Conservation (phyloP, 1,140 invertebrate species). For the Lepidurus couesii region DNA sequence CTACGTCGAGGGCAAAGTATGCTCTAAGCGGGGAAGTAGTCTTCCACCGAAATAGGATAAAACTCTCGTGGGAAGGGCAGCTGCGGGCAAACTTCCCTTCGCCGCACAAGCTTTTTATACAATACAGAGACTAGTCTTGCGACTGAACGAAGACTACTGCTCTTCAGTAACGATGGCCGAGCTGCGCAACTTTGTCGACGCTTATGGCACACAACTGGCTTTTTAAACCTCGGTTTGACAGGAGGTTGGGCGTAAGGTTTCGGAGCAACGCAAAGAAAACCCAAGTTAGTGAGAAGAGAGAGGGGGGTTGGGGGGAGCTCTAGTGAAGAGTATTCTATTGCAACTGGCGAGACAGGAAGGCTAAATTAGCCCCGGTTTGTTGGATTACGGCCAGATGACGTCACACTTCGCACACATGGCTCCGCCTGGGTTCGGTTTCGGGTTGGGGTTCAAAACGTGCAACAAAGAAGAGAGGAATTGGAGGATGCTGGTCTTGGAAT, state of each 20-base stretch:
- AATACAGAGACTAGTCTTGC: not conserved
- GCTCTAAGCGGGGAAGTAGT: too few species aligned
- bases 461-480: not conserved
- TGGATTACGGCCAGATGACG: not conserved
- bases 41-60: too few species aligned
- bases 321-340: slow-evolving; percentile 14
- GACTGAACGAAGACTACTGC: not conserved
- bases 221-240: not conserved
- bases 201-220: slow-evolving; percentile 1
- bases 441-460: slow-evolving; percentile 6
- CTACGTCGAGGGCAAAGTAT: too few species aligned
- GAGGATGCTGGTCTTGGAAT: too few species aligned
- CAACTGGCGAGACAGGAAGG: slow-evolving; percentile 20
- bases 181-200: slow-evolving; percentile 12
- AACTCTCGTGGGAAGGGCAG: not conserved
- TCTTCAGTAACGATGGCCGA: not conserved
- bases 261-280: not conserved
- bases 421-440: not conserved
- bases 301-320: not conserved
- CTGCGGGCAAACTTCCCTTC: not conserved
- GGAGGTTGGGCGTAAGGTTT: not conserved
- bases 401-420: slow-evolving; percentile 10
- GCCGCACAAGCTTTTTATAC: not conserved
- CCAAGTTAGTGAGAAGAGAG: too few species aligned
- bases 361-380: slow-evolving; percentile 13